phyloP scores from a whole-genome alignment of 2,113 vertebrate genomes.

The Cranoglanis bouderius region DNA sequence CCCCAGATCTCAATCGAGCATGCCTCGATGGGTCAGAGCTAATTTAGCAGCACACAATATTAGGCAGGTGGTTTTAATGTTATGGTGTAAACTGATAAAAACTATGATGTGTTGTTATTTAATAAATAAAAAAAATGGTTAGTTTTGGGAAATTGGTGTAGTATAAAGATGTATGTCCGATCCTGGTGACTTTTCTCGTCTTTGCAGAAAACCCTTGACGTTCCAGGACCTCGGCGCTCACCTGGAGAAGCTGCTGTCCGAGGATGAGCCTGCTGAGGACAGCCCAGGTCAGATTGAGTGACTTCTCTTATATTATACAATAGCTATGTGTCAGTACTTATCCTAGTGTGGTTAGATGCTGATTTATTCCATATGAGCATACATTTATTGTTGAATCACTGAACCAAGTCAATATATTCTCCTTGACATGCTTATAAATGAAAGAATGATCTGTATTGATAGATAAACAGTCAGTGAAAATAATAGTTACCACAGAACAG shows the following conservation, averaged over 20 bases:
- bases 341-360: not conserved
- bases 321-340: not conserved
- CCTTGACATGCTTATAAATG: not conserved
- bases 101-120: too few species aligned
- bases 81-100: too few species aligned
- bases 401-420: not conserved
- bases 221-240: conserved; percentile 91
- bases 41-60: too few species aligned
- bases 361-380: not conserved
- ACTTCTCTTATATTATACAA: not conserved
- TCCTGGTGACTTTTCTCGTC: conserved; percentile 17
- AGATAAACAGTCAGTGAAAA: not conserved
- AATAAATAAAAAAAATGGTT: too few species aligned
- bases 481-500: not conserved
- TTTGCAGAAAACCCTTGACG: conserved; percentile 83
- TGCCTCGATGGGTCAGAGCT: too few species aligned
- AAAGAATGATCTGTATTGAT: not conserved
- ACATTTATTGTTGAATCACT: not conserved
- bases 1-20: too few species aligned
- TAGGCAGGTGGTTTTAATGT: too few species aligned
- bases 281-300: conserved; percentile 70
- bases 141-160: too few species aligned
- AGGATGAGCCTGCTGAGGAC: conserved; percentile 77
- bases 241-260: conserved; percentile 83
- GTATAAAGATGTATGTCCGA: too few species aligned